Evolutionary conservation across 1,140 invertebrate species (phyloP), one percentile per base, ranked within the genome.

Genomic region (Coenobita brevimanus): DNA sequence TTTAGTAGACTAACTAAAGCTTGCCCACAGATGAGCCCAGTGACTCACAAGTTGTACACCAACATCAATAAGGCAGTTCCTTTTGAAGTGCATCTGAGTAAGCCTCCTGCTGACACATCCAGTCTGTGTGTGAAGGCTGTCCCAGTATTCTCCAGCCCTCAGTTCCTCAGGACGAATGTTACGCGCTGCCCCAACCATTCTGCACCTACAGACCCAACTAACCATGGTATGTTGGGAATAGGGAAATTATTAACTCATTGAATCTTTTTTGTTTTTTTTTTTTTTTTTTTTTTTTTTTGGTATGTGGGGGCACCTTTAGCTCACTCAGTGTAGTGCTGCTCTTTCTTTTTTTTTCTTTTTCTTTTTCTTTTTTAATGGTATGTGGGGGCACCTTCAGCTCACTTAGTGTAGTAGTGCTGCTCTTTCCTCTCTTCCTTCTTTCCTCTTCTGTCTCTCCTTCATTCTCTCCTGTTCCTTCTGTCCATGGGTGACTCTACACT

Each of bases 11-110:
- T n/a, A n/a, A n/a, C 30, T 54, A 54, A 60, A 10, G 38, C 17
- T 41, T 69, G 2, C 10, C 71, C 71, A 30, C 62, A 87, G 84
- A 87, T 87, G 84, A 87, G 84, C 64, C 79, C 21, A n/a, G 69
- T 87, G 27, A 80, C 78, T 10, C 79, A 87, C 36, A 87, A 87
- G 38, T 43, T 87, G 30, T 87, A 87, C 41, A 87, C 84, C 57
- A 87, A 87, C 41, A 79, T 87, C 21, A 87, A 87, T 64, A 87
- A 87, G 64, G 76, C 84, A 15, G 84, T 87, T 17, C 84, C 84
- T 21, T 87, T 87, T 71, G 84, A 87, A 54, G 69, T 87, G 24
- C 30, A 36, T 17, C 43, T 87, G 62, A 80, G 69, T 38, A 87
- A 80, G 43, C 36, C 62, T 10, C 43, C 67, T 6, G 69, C 27